Conservation (phyloP, 2,888 invertebrate genomes). For the Drosophila borealis region DNA sequence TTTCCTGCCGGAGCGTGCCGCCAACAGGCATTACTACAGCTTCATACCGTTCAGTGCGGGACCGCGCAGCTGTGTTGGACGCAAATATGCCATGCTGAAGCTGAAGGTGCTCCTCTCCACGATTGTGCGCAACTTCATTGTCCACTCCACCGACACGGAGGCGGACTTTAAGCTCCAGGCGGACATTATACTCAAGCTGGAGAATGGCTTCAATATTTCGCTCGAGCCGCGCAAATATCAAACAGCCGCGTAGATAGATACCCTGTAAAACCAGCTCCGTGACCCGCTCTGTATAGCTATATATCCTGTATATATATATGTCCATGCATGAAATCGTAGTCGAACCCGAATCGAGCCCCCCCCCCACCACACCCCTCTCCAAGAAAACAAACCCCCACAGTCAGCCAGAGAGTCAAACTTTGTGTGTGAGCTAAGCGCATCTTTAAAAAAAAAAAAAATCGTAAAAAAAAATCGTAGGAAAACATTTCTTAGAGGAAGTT, state of each 20-base stretch:
- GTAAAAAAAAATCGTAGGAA: neutral
- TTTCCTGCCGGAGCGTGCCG: conserved; percentile 91
- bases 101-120: conserved; percentile 90
- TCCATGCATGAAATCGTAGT: neutral
- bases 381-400: neutral
- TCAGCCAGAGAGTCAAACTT: conserved; percentile 65
- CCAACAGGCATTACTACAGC: conserved; percentile 91
- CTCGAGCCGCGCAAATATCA: conserved; percentile 87
- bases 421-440: conserved; percentile 21
- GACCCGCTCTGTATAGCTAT: conserved; percentile 8
- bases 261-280: too few relatives aligned
- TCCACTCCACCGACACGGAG: conserved; percentile 88
- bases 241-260: conserved; percentile 52
- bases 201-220: conserved; percentile 89
- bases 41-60: conserved; percentile 93
- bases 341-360: neutral
- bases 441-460: conserved; percentile 7
- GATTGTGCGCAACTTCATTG: conserved; percentile 89
- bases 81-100: conserved; percentile 92
- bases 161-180: conserved; percentile 89
- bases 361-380: conserved; percentile 2
- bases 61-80: conserved; percentile 92
- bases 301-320: conserved; percentile 1
- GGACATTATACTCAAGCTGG: conserved; percentile 90
- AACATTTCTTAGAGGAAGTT: conserved; percentile 34